Percentiles rank a stretch among this genome's conserved stretches.
These are phyloP conservation scores for Acrobasis repandana DNA, from an alignment of 2,888 invertebrate genomes.

Conservation along the genomic window DNA sequence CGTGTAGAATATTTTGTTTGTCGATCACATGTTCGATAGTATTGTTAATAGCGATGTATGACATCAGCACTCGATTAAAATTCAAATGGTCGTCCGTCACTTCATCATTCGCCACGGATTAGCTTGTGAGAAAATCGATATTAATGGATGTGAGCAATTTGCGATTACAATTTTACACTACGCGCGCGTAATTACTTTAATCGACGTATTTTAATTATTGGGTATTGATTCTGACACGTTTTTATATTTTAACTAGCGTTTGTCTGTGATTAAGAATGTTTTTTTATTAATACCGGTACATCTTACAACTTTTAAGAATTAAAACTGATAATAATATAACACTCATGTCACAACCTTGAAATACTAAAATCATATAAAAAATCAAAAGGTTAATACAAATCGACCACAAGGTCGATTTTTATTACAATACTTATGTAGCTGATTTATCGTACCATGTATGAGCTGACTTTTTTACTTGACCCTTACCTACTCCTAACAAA, in stretches of 20 bases:
- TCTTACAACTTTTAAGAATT: too few species aligned
- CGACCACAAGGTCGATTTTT: too few species aligned
- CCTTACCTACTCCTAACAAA: slow-evolving; percentile 1
- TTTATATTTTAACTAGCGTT: not conserved
- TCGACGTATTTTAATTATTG: not conserved
- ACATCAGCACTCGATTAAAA: slow-evolving; percentile 24
- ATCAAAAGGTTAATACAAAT: too few species aligned
- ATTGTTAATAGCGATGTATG: slow-evolving; percentile 18
- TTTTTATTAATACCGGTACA: too few species aligned
- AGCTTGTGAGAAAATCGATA: slow-evolving; percentile 17
- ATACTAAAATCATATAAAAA: too few species aligned
- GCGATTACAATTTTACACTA: slow-evolving; percentile 20
- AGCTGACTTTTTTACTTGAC: not conserved
- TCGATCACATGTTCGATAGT: slow-evolving; percentile 17
- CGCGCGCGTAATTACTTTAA: slow-evolving; percentile 1
- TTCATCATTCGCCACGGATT: slow-evolving; percentile 24
- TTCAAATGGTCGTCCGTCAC: slow-evolving; percentile 21
- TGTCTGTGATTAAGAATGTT: too few species aligned
- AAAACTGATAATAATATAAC: too few species aligned
- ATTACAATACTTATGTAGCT: too few species aligned
- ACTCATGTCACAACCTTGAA: too few species aligned
- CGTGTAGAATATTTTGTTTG: slow-evolving; percentile 10
- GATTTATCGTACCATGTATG: too few species aligned
- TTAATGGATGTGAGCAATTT: slow-evolving; percentile 20
- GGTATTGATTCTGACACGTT: slow-evolving; percentile 5